Conservation (phyloP, 2,113 vertebrate genomes). For the Epinephelus fuscoguttatus region DNA sequence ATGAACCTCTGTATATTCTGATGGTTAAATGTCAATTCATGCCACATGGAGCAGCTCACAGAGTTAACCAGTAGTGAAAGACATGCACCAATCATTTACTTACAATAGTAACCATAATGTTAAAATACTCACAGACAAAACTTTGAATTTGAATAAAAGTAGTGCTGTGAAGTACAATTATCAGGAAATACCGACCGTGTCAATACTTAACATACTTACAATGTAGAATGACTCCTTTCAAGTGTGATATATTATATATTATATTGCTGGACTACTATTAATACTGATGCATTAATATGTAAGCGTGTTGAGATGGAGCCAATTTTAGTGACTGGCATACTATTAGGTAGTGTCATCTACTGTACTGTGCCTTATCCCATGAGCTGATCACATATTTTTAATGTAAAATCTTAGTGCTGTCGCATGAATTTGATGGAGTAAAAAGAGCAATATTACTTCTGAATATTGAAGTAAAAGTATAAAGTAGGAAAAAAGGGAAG, state of each 20-base stretch:
- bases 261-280: not conserved
- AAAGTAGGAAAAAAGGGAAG: not conserved
- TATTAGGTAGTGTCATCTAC: not conserved
- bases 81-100: not conserved
- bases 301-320: not conserved
- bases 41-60: not conserved
- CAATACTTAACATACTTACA: not conserved
- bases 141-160: not conserved
- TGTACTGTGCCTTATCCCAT: not conserved
- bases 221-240: not conserved
- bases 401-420: not conserved
- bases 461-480: not conserved
- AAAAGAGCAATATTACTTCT: not conserved
- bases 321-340: not conserved
- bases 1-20: not conserved
- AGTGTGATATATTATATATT: not conserved
- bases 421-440: not conserved
- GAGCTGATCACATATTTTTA: not conserved
- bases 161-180: not conserved
- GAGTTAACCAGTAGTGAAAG: not conserved
- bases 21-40: not conserved
- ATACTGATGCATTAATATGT: not conserved
- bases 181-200: not conserved
- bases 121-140: not conserved
- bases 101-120: not conserved